Evolutionary conservation across 2,113 vertebrate species (phyloP), one percentile per base, ranked within the genome.

Genomic region (Dasyurus viverrinus): DNA sequence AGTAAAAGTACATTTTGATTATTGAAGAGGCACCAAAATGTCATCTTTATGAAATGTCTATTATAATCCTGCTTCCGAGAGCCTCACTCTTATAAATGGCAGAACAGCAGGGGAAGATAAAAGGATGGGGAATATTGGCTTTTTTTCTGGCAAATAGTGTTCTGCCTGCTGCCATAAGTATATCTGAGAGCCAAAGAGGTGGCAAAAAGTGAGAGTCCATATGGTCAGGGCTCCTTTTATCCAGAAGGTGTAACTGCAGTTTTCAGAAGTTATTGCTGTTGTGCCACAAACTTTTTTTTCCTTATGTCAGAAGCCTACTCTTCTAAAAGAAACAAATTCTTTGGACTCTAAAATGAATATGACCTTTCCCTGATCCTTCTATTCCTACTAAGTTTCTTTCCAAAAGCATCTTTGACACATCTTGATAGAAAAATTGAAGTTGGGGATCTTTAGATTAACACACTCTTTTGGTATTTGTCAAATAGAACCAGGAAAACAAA

Each of bases 391-490:
- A 95, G 54, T 94, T 24, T 47, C 76, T 94, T 47, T 22, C 14
- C 16, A 68, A 93, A 55, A 57, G 23, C 11, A 10, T 4, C 12
- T 92, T 2, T 3, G 30, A 92, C 47, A 0, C 53, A 22, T 4
- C 19, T 96, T 95, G 68, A 54, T 94, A 90, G 89, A 92, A 95
- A 96, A 93, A 24, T 90, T 95, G 16, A 68, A 96, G 11, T 52
- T 96, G 92, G 26, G 60, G 5, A 89, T 50, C 97, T 97, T 93
- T 95, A 90, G 93, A 96, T 92, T 90, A 96, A 93, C 2, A 24
- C 89, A 9, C 90, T 97, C 47, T 19, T 97, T 94, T 94, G 91
- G 2, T 95, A 97, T 97, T 98, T 98, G 14, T 55, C 89, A 95
- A 90, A 95, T 76, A 96, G 94, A 2, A 89, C 46, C 55, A 12